Conservation (phyloP, 2,113 vertebrate genomes). For the Cyprinodon tularosa region DNA sequence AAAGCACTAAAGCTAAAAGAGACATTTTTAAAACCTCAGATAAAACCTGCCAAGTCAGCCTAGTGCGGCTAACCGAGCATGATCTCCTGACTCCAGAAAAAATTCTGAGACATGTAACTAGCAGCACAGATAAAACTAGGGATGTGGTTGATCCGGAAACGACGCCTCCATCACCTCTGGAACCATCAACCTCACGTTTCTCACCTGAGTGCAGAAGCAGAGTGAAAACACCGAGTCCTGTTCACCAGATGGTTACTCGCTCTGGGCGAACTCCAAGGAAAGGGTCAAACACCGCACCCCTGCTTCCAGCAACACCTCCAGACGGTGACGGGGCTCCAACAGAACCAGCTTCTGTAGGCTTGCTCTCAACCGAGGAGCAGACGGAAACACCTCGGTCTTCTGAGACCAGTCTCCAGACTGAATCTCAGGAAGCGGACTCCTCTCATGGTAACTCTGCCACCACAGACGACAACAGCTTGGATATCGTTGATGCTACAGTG, state of each 20-base stretch:
- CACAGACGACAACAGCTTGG: constrained; percentile 60
- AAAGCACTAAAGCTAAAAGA: constrained; percentile 39
- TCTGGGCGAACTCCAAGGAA: constrained; percentile 66
- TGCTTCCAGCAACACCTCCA: background rate
- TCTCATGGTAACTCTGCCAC: constrained; percentile 60
- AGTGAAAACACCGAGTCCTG: constrained; percentile 43
- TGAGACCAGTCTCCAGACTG: constrained; percentile 44
- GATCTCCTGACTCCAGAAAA: constrained; percentile 3
- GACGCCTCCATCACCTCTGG: constrained; percentile 8
- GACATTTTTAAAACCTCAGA: constrained; percentile 67
- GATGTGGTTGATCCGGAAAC: background rate
- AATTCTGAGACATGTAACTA: constrained; percentile 25
- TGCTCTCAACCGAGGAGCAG: background rate
- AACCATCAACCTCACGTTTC: background rate
- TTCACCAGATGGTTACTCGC: constrained; percentile 57
- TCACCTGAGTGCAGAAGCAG: constrained; percentile 26
- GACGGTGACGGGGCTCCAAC: background rate
- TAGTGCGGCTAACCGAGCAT: constrained; percentile 11
- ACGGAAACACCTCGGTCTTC: constrained; percentile 25
- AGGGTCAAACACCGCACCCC: constrained; percentile 5
- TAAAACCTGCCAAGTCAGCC: constrained; percentile 45
- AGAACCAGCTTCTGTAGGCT: background rate
- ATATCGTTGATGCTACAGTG: constrained; percentile 53
- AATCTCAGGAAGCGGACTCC: constrained; percentile 51
- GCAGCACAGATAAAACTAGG: constrained; percentile 1